Base-by-base conservation (phyloP, 2,113 vertebrate genomes). In the Stomatorhinus ivindoensis region DNA sequence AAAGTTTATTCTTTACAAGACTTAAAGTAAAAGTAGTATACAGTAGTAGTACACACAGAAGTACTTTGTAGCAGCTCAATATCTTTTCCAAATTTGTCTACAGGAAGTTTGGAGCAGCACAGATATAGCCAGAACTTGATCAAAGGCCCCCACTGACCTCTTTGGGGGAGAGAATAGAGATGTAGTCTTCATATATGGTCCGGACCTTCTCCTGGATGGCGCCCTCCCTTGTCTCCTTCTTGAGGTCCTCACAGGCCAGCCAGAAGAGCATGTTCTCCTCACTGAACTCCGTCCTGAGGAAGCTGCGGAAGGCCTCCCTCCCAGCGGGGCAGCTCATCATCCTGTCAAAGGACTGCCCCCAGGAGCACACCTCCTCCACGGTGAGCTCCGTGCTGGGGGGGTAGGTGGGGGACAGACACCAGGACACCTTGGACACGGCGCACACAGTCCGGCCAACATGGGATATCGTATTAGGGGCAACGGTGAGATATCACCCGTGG, bases 181-280 rank as follows among this genome's bases (percentile, higher is more conserved):
- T 97, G 92, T 99, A 99, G 95, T 99, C 97, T 93, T 99, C 98
- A 1, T 99, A 99, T 94, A 99, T 98, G 53, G 97, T 92, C 87
- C 97, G 96, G 21, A 97, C 98, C 93, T 97, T 99, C 93, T 99
- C 98, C 93, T 98, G 97, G 46, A 98, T 95, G 11, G 91, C 53
- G 8, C 90, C 96, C 93, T 97, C 97, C 90, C 96, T 98, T 90
- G 95, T 95, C 95, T 99, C 98, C 90, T 97, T 96, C 88, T 95
- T 96, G 91, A 99, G 96, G 80, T 99, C 98, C 88, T 99, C 97
- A 7, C 98, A 99, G 65, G 98, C 98, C 93, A 99, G 95, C 98
- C 98, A 99, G 95, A 99, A 99, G 58, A 99, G 97, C 97, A 99
- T 98, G 93, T 99, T 99, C 91, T 99, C 98, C 92, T 99, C 98